Base-by-base conservation (phyloP, 2,888 invertebrate species). In the Schrankia costaestrigalis region DNA sequence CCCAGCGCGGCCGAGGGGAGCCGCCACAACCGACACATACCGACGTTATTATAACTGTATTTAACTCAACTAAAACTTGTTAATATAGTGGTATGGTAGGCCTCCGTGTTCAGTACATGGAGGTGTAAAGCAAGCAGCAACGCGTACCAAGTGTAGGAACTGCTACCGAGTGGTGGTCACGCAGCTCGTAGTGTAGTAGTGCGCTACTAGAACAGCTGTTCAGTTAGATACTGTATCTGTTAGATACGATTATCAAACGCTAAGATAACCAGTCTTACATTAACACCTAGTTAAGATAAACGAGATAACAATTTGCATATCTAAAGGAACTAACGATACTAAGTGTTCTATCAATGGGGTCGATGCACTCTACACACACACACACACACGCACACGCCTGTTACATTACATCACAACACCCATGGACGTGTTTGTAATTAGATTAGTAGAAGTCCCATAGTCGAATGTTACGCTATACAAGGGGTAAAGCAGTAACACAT, bases 211-310 rank as follows among this genome's bases (percentile, higher is more conserved):
- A 54, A 57, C 75, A 71, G 63, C 72, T 68, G 69, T 60, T 63
- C 58, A 31, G 49, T 63, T 69, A 78, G 78, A 77, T 79, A 78
- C 68, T 60, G 70, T 82, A 82, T 80, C 81, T 77, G 68, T 63
- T 66, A 78, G 82, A 79, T 81, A 80, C 75, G 78, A 79, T 77
- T 81, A 84, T 83, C 84, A 73, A 63, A 71, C 70, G 70, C 66
- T 74, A 71, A 84, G 84, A 84, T 85, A 85, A 76, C 80, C 73
- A 58, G 59, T 66, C 73, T 68, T 78, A 78, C 76, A 84, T 85
- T 84, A 84, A 70, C 84, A 63, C 70, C 75, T 83, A 81, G 83
- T 85, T 85, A 78, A 85, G 84, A 86, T 86, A 86, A 82, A 79
- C 57, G 63, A 84, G 86, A 86, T 86, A 86, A 84, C 83, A 71